Conservation (phyloP, 2,888 invertebrate species). For the Pantelozetes paolii region DNA sequence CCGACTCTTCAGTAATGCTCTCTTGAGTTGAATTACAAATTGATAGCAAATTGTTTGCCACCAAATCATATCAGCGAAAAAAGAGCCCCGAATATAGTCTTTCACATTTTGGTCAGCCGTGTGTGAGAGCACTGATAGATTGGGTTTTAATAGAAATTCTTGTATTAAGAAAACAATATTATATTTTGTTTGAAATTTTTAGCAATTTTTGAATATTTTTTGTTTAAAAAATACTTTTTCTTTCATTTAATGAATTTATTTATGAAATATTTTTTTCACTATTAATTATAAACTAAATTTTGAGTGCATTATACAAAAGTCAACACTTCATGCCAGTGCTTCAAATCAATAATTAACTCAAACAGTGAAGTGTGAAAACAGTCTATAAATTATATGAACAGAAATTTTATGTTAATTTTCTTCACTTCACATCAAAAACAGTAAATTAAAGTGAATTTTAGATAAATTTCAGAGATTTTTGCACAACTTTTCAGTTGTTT, state of each 20-base stretch:
- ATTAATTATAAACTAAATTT: background rate
- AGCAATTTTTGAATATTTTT: background rate
- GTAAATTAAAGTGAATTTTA: background rate
- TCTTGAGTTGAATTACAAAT: background rate
- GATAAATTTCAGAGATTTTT: slow-evolving; percentile 7
- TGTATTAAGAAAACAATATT: background rate
- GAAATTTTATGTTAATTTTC: background rate
- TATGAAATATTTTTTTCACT: background rate
- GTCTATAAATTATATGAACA: background rate
- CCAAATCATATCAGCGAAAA: background rate
- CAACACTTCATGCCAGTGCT: background rate
- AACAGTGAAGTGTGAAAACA: background rate
- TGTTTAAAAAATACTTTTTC: background rate
- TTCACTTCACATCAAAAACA: background rate
- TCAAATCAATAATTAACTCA: slow-evolving; percentile 15
- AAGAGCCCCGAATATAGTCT: background rate
- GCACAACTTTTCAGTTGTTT: too few species aligned
- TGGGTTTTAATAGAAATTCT: background rate
- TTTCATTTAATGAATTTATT: background rate
- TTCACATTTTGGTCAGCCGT: too few species aligned
- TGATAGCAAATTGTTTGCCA: background rate
- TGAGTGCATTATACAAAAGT: background rate
- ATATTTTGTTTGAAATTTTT: background rate
- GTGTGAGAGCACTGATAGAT: slow-evolving; percentile 8
- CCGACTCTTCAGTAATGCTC: background rate